Base-by-base conservation (phyloP, 1,140 invertebrate species). In the Nephila pilipes region DNA sequence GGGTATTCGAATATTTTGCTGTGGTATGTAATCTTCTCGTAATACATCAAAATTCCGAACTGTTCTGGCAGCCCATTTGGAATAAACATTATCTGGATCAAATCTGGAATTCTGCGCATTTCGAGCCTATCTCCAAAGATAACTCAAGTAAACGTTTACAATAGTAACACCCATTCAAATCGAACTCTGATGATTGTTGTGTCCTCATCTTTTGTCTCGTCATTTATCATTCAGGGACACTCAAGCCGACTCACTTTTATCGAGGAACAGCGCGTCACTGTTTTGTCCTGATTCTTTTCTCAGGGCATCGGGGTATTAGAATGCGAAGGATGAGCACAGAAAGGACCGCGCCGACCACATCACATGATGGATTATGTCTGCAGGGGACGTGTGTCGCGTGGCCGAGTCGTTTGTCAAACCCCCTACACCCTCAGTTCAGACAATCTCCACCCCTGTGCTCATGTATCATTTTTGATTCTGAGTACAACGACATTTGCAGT, bases 291-390 rank as follows among this genome's bases (percentile, higher is more conserved):
- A 85, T 85, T 85, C 83, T n/a, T 85, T 85, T 58, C 55, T 58
- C 55, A n/a, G 46, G 83, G 18, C 83, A 85, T n/a, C n/a, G 14
- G 46, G 18, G 54, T 29, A 85, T 85, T 75, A 75, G 69, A 36
- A 75, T 75, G 69, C 83, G 54, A 29, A 36, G 83, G 83, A 85
- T 57, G 83, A 55, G 83, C 38, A 63, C 25, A 38, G 12, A 87
- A 60, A 36, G n/a, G 69, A 75, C 85, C 85, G 55, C 60, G 18
- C 32, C 32, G 85, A 75, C 69, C 69, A 36, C 69, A 75, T 75
- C 69, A 36, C 46, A 54, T 89, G 87, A 89, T 89, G 65, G 87
- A 89, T 89, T 75, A 79, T 75, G 65, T 89, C 87, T 89, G 87
- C 32, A 89, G 65, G 87, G 87, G 87, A 89, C 58, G 65, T 55